A percentile compares a stretch with the other conserved stretches of the same genome.
Conservation (phyloP, 2,113 vertebrate genomes). For the Apteryx owenii region DNA sequence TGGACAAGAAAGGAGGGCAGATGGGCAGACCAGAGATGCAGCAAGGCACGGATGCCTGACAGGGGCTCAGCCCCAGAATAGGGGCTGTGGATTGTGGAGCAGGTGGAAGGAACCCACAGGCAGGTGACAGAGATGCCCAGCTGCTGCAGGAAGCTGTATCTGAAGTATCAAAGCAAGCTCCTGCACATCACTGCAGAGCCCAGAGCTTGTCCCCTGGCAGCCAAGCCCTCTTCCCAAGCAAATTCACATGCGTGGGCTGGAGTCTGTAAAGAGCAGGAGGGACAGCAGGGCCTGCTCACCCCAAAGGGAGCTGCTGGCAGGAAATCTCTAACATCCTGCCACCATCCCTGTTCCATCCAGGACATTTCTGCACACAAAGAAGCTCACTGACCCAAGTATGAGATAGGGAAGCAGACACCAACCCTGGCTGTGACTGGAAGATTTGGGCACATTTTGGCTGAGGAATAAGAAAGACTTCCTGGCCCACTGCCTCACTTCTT, state of each 20-base stretch:
- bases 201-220: neutral
- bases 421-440: too few relatives aligned
- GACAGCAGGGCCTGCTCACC: too few relatives aligned
- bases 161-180: neutral
- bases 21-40: neutral
- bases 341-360: too few relatives aligned
- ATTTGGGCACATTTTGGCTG: too few relatives aligned
- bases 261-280: neutral
- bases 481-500: too few relatives aligned
- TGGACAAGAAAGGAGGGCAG: neutral
- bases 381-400: too few relatives aligned
- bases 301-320: too few relatives aligned
- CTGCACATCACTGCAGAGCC: neutral
- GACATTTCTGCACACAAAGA: too few relatives aligned
- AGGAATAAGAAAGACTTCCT: too few relatives aligned
- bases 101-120: neutral
- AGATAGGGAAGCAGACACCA: too few relatives aligned
- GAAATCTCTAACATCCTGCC: too few relatives aligned
- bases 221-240: neutral
- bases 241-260: neutral
- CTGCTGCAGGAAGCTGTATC: neutral
- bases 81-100: neutral
- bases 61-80: neutral
- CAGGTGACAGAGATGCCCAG: neutral
- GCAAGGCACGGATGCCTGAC: neutral